Conservation (phyloP, 1,140 invertebrate genomes). For the Euwallacea similis region DNA sequence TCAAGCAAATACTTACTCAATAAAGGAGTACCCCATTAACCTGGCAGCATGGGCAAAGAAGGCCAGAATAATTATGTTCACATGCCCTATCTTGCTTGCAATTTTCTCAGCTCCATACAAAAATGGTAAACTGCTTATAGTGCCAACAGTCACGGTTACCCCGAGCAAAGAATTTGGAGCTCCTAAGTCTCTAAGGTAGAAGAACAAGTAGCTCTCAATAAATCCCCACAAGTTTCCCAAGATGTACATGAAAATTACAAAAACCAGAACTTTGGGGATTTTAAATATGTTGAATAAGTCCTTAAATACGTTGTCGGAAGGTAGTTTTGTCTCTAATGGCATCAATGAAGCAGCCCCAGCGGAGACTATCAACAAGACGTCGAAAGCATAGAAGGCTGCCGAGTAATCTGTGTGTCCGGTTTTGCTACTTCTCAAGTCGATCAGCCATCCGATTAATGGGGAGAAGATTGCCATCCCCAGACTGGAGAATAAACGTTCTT, state of each 20-base stretch:
- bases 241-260: slow-evolving; percentile 75
- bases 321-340: slow-evolving; percentile 71
- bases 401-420: slow-evolving; percentile 77
- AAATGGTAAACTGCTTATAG: slow-evolving; percentile 78
- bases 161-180: slow-evolving; percentile 79
- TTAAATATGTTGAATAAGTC: slow-evolving; percentile 71
- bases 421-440: slow-evolving; percentile 65
- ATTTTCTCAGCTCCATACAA: slow-evolving; percentile 78
- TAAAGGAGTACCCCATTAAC: slow-evolving; percentile 80
- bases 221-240: slow-evolving; percentile 80
- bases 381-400: slow-evolving; percentile 75
- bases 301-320: slow-evolving; percentile 70
- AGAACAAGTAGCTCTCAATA: slow-evolving; percentile 81
- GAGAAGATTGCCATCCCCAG: slow-evolving; percentile 80
- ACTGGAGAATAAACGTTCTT: slow-evolving; percentile 76
- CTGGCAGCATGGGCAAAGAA: slow-evolving; percentile 78
- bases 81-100: slow-evolving; percentile 76
- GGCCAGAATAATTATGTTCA: slow-evolving; percentile 78
- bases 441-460: slow-evolving; percentile 75
- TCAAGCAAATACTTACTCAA: slow-evolving; percentile 62
- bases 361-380: slow-evolving; percentile 68
- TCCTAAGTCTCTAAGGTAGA: slow-evolving; percentile 79
- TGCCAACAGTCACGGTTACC: slow-evolving; percentile 79
- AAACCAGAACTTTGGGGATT: slow-evolving; percentile 73
- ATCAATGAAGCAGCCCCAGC: slow-evolving; percentile 69